phyloP scores from a whole-genome alignment of 2,888 invertebrate genomes.

The Brassicogethes aeneus region DNA sequence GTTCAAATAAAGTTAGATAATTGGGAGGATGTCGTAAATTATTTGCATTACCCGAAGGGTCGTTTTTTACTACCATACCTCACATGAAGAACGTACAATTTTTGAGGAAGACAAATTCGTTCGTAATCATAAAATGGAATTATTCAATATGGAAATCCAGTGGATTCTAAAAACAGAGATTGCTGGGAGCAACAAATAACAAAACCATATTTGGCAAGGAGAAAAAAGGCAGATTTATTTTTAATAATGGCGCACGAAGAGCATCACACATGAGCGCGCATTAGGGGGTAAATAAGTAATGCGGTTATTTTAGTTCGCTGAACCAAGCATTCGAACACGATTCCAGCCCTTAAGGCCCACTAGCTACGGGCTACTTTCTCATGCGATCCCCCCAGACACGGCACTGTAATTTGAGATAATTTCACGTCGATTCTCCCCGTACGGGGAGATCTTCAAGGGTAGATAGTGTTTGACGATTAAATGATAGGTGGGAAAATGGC shows the following conservation, averaged over 20 bases:
- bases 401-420: conserved; percentile 37
- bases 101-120: no score
- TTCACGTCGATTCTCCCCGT: conserved; percentile 36
- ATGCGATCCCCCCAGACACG: conserved; percentile 19
- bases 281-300: conserved; percentile 40
- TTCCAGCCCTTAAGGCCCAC: neutral
- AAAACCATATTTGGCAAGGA: no score
- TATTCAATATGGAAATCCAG: no score
- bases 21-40: no score
- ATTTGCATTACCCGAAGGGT: no score
- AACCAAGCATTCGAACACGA: conserved; percentile 14
- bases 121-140: no score
- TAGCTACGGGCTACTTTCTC: neutral
- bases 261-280: conserved; percentile 31
- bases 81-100: no score
- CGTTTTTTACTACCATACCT: no score
- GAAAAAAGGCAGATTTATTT: conserved; percentile 34
- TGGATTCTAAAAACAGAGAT: no score
- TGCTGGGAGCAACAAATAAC: no score
- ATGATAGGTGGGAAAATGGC: conserved; percentile 29
- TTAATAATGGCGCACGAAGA: conserved; percentile 38
- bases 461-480: conserved; percentile 28
- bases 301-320: conserved; percentile 39
- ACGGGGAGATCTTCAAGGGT: conserved; percentile 36
- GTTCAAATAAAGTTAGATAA: no score